phyloP scores from a whole-genome alignment of 2,113 vertebrate species.

The Xiphophorus maculatus region DNA sequence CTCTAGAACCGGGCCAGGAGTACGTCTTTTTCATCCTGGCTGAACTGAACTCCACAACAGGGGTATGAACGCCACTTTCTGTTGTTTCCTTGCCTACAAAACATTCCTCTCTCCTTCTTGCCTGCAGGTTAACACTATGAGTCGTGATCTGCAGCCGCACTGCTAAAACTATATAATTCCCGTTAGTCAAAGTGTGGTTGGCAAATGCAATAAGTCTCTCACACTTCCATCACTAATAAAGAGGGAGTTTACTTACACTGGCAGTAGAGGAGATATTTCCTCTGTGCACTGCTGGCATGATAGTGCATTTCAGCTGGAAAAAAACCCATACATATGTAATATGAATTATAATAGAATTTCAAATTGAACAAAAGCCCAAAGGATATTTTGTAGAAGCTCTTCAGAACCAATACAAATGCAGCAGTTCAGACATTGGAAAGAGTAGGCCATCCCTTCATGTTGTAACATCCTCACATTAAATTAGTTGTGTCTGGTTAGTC shows the following conservation, averaged over 20 bases:
- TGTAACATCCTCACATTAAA: conserved; percentile 2
- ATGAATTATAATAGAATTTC: conserved; percentile 44
- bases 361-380: background rate
- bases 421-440: background rate
- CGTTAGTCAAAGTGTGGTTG: conserved; percentile 63
- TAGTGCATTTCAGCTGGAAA: conserved; percentile 43
- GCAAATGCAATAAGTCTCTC: conserved; percentile 65
- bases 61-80: conserved; percentile 74
- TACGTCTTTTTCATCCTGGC: conserved; percentile 96
- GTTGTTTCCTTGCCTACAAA: conserved; percentile 10
- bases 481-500: conserved; percentile 9
- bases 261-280: conserved; percentile 48
- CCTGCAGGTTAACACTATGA: conserved; percentile 57
- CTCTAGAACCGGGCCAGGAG: conserved; percentile 90
- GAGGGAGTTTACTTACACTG: conserved; percentile 48
- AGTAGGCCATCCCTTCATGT: background rate
- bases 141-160: conserved; percentile 47
- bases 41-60: conserved; percentile 88
- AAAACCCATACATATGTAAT: conserved; percentile 38
- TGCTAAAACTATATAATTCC: conserved; percentile 66
- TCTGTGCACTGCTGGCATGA: conserved; percentile 13
- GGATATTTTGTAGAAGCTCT: conserved; percentile 17
- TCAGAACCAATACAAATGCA: conserved; percentile 34
- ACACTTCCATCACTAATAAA: conserved; percentile 60
- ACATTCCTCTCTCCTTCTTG: conserved; percentile 16